Evolutionary conservation across 1,140 invertebrate genomes (phyloP), one percentile per base, ranked within the genome.

Genomic region (Drosophila virilis): DNA sequence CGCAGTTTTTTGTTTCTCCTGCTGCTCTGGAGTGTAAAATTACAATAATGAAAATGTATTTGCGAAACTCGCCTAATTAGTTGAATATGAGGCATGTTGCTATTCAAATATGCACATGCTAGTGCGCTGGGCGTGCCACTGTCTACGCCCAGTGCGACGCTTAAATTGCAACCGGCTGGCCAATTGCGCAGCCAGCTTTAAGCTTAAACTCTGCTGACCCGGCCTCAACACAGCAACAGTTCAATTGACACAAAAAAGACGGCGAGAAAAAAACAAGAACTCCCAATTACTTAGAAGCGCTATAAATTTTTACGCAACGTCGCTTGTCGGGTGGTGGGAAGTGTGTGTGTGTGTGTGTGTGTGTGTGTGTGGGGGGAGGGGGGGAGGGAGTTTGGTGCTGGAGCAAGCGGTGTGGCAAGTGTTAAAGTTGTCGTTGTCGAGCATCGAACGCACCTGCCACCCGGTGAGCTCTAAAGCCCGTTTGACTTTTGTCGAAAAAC

Each of bases 11-110:
- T 69, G 15, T 51, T 54, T 50, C 15, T 43, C 13, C 17, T 51
- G 12, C 17, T 46, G 52, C 43, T 12, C 15, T 50, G 69, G 42
- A 64, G 75, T 77, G 71, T 71, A 76, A 84, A 89, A 89, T 89
- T 89, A 89, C 84, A 89, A 89, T 89, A 89, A 89, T 89, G 84
- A 89, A 89, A 89, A 89, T 89, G 84, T 89, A 89, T 89, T 89
- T 89, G 84, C 77, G 77, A 78, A 89, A 84, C 84, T 89, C 77
- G 77, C 70, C 80, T 89, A 89, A 89, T 89, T 89, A 89, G 85
- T 80, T 84, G 84, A 88, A 88, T 89, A 89, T 89, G 84, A 89
- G 77, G 72, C 80, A 88, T 86, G 82, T 88, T 86, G 74, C 67
- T 64, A 88, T 82, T 88, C 83, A 88, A 88, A 86, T 88, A 88